phyloP scores from a whole-genome alignment of 2,888 invertebrate genomes.

The Acanthosepion pharaonis region DNA sequence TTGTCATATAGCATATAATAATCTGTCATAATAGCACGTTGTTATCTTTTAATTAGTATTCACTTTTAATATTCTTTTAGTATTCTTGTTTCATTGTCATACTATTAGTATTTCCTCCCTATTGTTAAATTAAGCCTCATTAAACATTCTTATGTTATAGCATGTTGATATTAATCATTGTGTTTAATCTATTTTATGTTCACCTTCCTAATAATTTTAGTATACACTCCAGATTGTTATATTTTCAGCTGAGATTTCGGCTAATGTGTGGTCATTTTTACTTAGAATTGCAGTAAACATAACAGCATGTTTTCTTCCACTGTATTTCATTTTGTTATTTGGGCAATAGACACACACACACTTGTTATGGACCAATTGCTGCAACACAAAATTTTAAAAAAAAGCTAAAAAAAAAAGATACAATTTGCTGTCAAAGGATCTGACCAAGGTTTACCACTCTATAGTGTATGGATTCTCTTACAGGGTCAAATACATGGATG shows the following conservation, averaged over 20 bases:
- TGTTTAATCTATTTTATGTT: neutral
- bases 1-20: neutral
- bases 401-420: too few relatives aligned
- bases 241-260: neutral
- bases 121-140: neutral
- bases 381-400: too few relatives aligned
- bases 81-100: neutral
- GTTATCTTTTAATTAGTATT: neutral
- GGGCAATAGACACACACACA: neutral
- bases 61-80: neutral
- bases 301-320: neutral
- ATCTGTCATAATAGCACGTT: neutral
- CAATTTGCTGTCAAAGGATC: too few relatives aligned
- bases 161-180: neutral
- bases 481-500: too few relatives aligned
- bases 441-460: too few relatives aligned
- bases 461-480: too few relatives aligned
- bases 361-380: too few relatives aligned
- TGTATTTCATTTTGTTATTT: neutral
- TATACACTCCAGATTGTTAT: neutral
- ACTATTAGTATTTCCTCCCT: neutral
- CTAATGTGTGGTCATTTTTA: neutral
- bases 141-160: neutral
- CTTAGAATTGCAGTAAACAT: neutral
- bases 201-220: neutral